A percentile compares a stretch with the other conserved stretches of the same genome.
These are phyloP conservation scores for Acronicta psi DNA, from an alignment of 2,888 invertebrate genomes.

Conservation along the genomic window DNA sequence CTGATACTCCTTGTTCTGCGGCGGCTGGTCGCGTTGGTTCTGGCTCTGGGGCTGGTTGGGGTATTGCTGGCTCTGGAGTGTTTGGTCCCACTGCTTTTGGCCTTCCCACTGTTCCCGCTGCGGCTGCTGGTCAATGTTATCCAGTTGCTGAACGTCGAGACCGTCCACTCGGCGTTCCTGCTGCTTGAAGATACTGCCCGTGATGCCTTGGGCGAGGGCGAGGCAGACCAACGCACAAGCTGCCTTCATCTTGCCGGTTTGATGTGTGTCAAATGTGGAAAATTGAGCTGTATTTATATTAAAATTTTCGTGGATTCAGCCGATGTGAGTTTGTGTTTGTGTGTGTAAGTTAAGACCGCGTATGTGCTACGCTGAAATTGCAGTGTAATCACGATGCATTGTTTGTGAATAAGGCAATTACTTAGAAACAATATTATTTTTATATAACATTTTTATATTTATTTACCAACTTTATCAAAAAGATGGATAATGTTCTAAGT, in stretches of 20 bases:
- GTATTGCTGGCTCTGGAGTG: conserved; percentile 12
- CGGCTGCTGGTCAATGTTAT: conserved; percentile 58
- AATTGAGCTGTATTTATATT: conserved; percentile 65
- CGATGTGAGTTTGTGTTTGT: conserved; percentile 13
- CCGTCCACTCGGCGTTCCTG: conserved; percentile 60
- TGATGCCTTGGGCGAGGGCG: conserved; percentile 70
- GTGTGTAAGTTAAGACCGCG: conserved; percentile 18
- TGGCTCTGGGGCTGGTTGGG: conserved; percentile 12
- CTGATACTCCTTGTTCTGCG: conserved; percentile 19
- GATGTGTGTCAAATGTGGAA: conserved; percentile 52
- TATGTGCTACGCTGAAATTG: conserved; percentile 16
- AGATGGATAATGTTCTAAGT: background rate
- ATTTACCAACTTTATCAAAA: background rate
- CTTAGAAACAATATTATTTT: background rate
- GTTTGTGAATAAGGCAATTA: conserved; percentile 4
- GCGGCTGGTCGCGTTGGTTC: conserved; percentile 6
- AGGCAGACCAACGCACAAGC: conserved; percentile 76
- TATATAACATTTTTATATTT: background rate
- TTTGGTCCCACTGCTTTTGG: conserved; percentile 29
- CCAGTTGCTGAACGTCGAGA: conserved; percentile 64
- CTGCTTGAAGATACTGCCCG: conserved; percentile 76
- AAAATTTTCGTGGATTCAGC: conserved; percentile 62
- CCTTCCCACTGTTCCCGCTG: conserved; percentile 43
- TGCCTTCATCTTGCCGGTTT: conserved; percentile 78
- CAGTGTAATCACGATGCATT: conserved; percentile 45